Percentiles rank a stretch among this genome's conserved stretches.
phyloP scores from a whole-genome alignment of 1,140 invertebrate genomes.

The Piezodorus guildinii region DNA sequence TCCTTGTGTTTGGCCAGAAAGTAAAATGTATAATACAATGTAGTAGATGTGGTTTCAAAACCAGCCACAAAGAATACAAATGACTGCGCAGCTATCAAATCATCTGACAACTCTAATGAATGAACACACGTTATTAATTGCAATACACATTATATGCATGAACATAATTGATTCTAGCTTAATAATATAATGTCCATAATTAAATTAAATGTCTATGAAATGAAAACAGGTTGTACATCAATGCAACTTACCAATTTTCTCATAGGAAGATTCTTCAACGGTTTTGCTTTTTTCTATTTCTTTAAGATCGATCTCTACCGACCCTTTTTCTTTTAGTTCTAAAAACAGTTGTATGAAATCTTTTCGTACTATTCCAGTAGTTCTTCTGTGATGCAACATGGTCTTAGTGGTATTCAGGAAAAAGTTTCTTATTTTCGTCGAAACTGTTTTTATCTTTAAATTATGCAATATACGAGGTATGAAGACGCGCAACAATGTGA shows the following conservation, averaged over 20 bases:
- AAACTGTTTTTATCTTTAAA: neutral
- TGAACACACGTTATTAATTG: neutral
- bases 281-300: neutral
- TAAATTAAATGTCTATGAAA: no score
- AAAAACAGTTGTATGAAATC: conserved; percentile 21
- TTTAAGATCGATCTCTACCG: neutral
- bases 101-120: conserved; percentile 8
- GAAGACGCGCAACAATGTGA: neutral
- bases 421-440: neutral
- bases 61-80: conserved; percentile 13
- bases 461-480: neutral
- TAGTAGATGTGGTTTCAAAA: conserved; percentile 8
- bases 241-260: neutral
- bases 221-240: no score
- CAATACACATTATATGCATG: no score
- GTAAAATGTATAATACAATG: neutral
- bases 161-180: no score
- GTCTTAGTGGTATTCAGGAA: neutral
- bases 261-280: neutral
- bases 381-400: neutral
- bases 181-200: no score
- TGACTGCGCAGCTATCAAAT: neutral
- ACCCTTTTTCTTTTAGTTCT: conserved; percentile 14
- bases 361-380: conserved; percentile 1
- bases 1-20: neutral